phyloP scores from a whole-genome alignment of 2,888 invertebrate species.

The Agrochola macilenta region DNA sequence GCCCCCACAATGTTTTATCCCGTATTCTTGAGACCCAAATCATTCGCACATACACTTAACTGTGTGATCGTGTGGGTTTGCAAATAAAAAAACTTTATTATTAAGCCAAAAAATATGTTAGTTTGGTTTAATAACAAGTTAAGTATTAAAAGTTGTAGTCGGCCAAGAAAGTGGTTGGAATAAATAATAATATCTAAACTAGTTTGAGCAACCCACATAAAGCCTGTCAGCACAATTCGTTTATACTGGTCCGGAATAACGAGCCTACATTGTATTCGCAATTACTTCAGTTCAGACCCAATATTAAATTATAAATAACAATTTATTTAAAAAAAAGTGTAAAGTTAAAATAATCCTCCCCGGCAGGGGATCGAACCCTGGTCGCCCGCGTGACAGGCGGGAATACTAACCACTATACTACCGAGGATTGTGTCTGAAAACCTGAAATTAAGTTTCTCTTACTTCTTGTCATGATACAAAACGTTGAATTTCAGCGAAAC shows the following conservation, averaged over 20 bases:
- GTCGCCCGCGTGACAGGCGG: conserved; percentile 90
- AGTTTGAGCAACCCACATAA: background rate
- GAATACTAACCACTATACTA: conserved; percentile 90
- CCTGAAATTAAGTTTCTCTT: background rate
- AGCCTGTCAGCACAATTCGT: background rate
- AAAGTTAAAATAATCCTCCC: conserved; percentile 12
- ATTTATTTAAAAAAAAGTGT: background rate
- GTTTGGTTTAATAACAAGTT: too few relatives aligned
- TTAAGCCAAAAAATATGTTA: too few relatives aligned
- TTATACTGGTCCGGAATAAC: background rate
- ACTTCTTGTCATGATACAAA: background rate
- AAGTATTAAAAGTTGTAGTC: too few relatives aligned
- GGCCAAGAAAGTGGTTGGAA: too few relatives aligned
- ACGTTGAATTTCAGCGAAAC: background rate
- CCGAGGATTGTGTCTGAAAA: conserved; percentile 10
- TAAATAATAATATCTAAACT: background rate
- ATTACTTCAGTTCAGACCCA: background rate
- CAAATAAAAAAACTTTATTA: too few relatives aligned
- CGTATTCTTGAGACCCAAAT: too few relatives aligned
- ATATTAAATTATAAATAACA: background rate
- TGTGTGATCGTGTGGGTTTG: too few relatives aligned
- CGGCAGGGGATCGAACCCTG: conserved; percentile 69
- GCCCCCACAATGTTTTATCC: too few relatives aligned
- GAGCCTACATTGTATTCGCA: background rate
- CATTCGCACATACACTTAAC: too few relatives aligned